A percentile compares a stretch with the other conserved stretches of the same genome.
Evolutionary conservation across 2,888 invertebrate genomes (phyloP).

Genomic region (Neocrepidodera transversa): DNA sequence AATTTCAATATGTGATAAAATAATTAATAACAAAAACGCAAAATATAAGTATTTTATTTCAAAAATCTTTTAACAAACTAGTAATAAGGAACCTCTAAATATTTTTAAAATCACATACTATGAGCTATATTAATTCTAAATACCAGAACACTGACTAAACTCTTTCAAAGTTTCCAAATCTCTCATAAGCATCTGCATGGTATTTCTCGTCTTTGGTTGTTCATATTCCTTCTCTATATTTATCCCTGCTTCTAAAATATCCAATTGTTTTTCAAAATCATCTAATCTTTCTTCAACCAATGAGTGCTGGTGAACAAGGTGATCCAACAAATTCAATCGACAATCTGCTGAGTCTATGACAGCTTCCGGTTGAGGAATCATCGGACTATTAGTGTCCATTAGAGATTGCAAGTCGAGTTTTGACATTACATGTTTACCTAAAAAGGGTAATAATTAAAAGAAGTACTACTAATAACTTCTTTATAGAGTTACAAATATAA

Average conservation of each 20-base stretch:
- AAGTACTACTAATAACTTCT: no score
- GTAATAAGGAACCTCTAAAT: not conserved
- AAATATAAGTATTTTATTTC: not conserved
- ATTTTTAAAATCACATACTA: not conserved
- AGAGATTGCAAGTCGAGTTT: constrained; percentile 48
- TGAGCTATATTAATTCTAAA: constrained; percentile 24
- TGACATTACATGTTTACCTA: constrained; percentile 35
- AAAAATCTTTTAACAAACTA: not conserved
- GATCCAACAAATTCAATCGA: constrained; percentile 76
- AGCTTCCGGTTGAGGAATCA: constrained; percentile 80
- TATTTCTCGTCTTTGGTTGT: constrained; percentile 74
- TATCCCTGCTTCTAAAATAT: constrained; percentile 69
- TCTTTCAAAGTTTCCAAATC: constrained; percentile 72
- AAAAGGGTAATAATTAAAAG: no score
- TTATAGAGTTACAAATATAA: no score
- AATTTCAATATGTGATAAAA: no score
- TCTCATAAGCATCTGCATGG: constrained; percentile 75
- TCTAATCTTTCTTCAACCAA: constrained; percentile 75
- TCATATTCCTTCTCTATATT: constrained; percentile 67
- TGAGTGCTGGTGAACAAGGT: constrained; percentile 77
- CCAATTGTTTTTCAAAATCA: constrained; percentile 78
- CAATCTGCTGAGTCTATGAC: constrained; percentile 83
- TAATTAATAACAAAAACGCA: no score
- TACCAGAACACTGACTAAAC: constrained; percentile 48
- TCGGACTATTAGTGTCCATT: constrained; percentile 50